Evolutionary conservation across 2,797 vertebrate genomes (phyloP), one percentile per base, ranked within the genome.

Genomic region (Helicolenus hilgendorfi): DNA sequence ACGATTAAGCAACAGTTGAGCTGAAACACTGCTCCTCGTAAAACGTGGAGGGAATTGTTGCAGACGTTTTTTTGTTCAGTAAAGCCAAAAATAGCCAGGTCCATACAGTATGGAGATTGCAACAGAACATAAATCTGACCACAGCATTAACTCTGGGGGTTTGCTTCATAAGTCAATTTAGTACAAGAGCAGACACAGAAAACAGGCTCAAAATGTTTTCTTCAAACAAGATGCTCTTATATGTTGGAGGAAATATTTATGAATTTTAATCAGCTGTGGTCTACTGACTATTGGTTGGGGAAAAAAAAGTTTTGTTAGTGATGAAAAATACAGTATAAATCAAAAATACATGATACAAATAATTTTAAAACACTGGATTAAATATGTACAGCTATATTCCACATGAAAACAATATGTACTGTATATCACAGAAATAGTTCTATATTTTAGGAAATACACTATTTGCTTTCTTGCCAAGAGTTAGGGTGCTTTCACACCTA

Each of bases 61-160:
- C 72, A 81, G 75, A 81, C 62, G 1, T 71, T 64, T 87, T 87
- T 49, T 79, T 5, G 8, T 68, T 74, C 7, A 4, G 53, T 26
- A 68, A 72, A 33, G 31, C 68, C 64, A 68, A 35, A 92, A 87
- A 89, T 79, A 86, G 53, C 11, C 4, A 9, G 1, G 1, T 56
- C 35, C 20, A 29, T 53, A 68, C 4, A 58, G 38, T 22, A 36
- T 53, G 0, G 2, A 67, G 35, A 83, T 86, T 90, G 78, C 83
- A 74, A 93, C 79, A 92, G 38, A 89, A 49, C 65, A 78, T 35
- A 89, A 88, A 89, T 29, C 8, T 36, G 82, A 87, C 33, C 36
- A 14, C 58, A 15, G 14, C 26, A 11, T 29, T 31, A 56, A 22
- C 20, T 77, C 73, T 41, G 26, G 36, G 67, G 72, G 7, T 8